Conservation (phyloP, 1,140 invertebrate genomes). For the Ylistrum balloti region DNA sequence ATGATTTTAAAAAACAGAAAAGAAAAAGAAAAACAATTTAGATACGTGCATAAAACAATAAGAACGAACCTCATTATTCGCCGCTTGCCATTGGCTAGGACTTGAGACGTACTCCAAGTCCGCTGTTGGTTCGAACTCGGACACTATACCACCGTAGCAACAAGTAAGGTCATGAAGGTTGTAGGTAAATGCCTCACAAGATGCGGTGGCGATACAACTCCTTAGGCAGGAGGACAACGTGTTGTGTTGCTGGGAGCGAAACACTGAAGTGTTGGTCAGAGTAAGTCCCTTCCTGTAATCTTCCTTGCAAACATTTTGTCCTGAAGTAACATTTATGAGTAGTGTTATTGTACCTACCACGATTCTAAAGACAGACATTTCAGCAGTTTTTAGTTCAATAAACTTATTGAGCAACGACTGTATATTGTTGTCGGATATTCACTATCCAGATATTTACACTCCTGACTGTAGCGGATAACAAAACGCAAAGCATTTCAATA, state of each 20-base stretch:
- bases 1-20: too few species aligned
- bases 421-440: too few species aligned
- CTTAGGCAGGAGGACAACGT: background rate
- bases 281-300: background rate
- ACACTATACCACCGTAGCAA: background rate
- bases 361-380: background rate
- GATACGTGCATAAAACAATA: too few species aligned
- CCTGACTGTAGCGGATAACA: too few species aligned
- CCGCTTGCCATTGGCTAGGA: background rate
- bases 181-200: slow-evolving; percentile 12
- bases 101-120: background rate
- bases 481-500: too few species aligned
- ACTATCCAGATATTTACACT: too few species aligned
- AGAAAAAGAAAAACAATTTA: too few species aligned
- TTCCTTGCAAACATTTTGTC: background rate
- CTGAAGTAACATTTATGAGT: background rate
- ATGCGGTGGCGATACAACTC: background rate
- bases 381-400: too few species aligned
- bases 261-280: background rate
- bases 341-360: background rate
- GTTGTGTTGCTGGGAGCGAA: background rate
- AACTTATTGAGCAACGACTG: too few species aligned
- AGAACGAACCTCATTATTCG: background rate
- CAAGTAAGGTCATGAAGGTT: background rate
- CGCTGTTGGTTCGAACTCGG: background rate